Evolutionary conservation across 2,113 vertebrate genomes (phyloP), one percentile per base, ranked within the genome.

Genomic region (Pomatorhinus ruficollis): DNA sequence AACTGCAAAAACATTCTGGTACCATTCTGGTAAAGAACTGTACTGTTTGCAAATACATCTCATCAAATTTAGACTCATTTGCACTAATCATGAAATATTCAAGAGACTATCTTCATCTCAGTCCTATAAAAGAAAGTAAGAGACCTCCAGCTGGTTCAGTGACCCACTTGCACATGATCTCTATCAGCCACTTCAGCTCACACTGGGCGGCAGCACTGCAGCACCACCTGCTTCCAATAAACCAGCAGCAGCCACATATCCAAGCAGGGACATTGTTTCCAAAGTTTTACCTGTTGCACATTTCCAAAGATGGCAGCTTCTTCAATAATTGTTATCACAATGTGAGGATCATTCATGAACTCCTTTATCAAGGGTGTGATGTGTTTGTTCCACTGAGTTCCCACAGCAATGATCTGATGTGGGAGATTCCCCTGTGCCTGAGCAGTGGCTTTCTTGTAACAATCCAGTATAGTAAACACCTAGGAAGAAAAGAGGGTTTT

Each of bases 301-400:
- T 97, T 96, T 31, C 98, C 99, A 7, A 98, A 99, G 47, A 99
- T 97, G 2, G 98, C 98, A 22, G 99, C 99, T 94, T 99, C 99
- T 75, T 99, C 98, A 1, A 97, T 52, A 63, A 96, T 89, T 1
- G 98, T 98, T 84, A 99, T 97, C 59, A 99, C 96, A 11, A 99
- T 1, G 8, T 95, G 98, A 37, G 99, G 99, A 52, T 98, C 96
- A 0, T 96, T 96, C 98, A 99, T 99, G 96, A 98, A 97, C 47
- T 98, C 97, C 82, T 85, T 94, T 30, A 98, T 83, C 89, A 99
- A 87, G 21, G 5, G 57, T 44, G 97, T 96, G 86, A 98, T 74
- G 8, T 97, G 97, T 79, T 50, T 96, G 83, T 93, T 98, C 99
- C 99, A 99, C 11, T 7, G 94, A 81, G 95, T 97, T 23, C 98